These are phyloP conservation scores for Hystrix brachyura DNA, from an alignment of 2,113 vertebrate genomes.

Conservation along the genomic window DNA sequence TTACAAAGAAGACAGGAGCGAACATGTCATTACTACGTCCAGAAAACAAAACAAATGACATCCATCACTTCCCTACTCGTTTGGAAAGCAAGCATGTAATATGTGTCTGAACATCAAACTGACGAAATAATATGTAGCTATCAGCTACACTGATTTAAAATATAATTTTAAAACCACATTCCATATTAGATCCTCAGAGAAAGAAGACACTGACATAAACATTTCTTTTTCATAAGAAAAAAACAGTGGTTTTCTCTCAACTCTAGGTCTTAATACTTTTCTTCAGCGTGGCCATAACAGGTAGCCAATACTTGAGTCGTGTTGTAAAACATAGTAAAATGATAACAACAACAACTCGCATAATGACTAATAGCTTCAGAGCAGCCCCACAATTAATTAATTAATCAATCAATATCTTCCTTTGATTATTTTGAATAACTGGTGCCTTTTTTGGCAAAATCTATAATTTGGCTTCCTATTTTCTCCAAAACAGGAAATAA, in stretches of 20 bases:
- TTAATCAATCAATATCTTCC: background rate
- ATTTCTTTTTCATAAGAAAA: background rate
- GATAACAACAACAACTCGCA: background rate
- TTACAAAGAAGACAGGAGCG: background rate
- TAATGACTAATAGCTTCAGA: background rate
- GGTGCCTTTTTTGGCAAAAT: background rate
- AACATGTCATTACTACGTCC: background rate
- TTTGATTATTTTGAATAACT: background rate
- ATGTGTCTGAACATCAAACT: conserved; percentile 12
- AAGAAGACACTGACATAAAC: conserved; percentile 14
- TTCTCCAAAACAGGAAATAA: background rate
- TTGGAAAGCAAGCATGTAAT: background rate
- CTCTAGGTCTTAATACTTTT: background rate
- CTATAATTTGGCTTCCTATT: background rate
- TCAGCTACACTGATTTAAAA: conserved; percentile 29
- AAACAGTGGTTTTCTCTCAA: background rate
- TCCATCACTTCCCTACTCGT: background rate
- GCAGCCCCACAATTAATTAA: background rate
- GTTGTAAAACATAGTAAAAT: background rate
- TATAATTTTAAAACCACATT: background rate
- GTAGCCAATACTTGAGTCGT: background rate
- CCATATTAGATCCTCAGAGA: background rate
- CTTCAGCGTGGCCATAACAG: background rate
- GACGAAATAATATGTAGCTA: background rate
- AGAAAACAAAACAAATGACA: background rate